phyloP scores from a whole-genome alignment of 2,888 invertebrate genomes.

The Agonopterix alstromeriana region DNA sequence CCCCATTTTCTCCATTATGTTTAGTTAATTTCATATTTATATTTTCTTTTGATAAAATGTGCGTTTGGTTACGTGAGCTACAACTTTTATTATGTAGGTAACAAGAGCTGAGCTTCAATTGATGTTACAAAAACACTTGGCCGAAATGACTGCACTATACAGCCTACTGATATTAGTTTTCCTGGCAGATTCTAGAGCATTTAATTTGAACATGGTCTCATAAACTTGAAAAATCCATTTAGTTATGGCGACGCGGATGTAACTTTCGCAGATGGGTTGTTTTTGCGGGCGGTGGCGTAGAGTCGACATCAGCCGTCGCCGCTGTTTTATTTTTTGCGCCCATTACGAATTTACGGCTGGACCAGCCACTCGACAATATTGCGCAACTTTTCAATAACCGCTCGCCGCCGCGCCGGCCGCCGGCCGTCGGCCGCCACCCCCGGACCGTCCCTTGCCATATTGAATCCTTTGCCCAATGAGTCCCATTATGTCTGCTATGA shows the following conservation, averaged over 20 bases:
- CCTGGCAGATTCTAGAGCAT: background rate
- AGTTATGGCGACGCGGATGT: slow-evolving; percentile 35
- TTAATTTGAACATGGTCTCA: slow-evolving; percentile 4
- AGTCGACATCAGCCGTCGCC: slow-evolving; percentile 28
- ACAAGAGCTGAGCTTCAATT: no score
- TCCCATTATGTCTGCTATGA: slow-evolving; percentile 22
- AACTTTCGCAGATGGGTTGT: slow-evolving; percentile 57
- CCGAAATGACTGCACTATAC: no score
- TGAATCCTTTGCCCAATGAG: slow-evolving; percentile 64
- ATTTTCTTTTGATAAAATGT: no score
- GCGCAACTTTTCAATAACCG: slow-evolving; percentile 76
- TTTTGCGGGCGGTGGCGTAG: slow-evolving; percentile 50
- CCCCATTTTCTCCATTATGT: slow-evolving; percentile 26
- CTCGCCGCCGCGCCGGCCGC: slow-evolving; percentile 35
- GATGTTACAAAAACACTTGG: no score
- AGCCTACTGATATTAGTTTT: no score
- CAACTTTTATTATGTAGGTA: no score
- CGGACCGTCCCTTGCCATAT: slow-evolving; percentile 53
- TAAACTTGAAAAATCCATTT: slow-evolving; percentile 65
- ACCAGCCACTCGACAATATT: slow-evolving; percentile 72
- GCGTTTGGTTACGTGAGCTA: no score
- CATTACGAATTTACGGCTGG: slow-evolving; percentile 73
- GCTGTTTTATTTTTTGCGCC: slow-evolving; percentile 69
- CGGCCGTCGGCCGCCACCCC: slow-evolving; percentile 15
- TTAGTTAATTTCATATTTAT: slow-evolving; percentile 12